Evolutionary conservation across 1,140 invertebrate species (phyloP).

Genomic region (Macrosteles quadrilineatus): DNA sequence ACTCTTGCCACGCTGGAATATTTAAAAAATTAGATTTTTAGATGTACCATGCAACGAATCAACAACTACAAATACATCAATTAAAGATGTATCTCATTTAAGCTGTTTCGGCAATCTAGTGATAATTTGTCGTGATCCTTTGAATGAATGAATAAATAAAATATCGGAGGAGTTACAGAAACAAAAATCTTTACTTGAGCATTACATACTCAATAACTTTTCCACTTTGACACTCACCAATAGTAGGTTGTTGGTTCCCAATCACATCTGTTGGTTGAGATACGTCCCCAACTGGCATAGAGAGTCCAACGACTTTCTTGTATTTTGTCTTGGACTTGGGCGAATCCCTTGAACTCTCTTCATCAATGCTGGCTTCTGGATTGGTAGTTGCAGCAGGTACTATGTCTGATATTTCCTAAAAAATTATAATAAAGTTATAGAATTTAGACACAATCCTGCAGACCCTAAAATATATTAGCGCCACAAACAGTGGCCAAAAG

Average conservation of each 20-base stretch:
- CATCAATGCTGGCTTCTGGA: constrained; percentile 52
- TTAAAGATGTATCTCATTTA: not conserved
- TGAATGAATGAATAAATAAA: not conserved
- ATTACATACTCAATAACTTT: no score
- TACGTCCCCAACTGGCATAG: no score
- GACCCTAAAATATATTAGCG: no score
- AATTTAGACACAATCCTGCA: no score
- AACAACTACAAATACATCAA: not conserved
- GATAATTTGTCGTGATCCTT: no score
- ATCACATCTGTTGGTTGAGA: no score
- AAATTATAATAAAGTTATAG: not conserved
- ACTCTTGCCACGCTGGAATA: constrained; percentile 64
- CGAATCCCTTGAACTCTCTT: constrained; percentile 41
- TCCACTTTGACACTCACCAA: no score
- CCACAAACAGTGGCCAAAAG: no score
- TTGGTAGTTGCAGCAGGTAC: constrained; percentile 34
- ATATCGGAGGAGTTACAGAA: not conserved
- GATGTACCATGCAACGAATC: constrained; percentile 19
- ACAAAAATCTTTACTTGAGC: not conserved
- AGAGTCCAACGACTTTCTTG: no score
- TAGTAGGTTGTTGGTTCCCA: no score
- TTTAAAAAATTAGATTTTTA: constrained; percentile 10
- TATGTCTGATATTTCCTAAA: constrained; percentile 18
- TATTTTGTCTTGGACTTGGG: constrained; percentile 14
- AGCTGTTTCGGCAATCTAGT: no score